Evolutionary conservation across 92 coral and sea anemone genomes (phyloP).

Genomic region (Diadumene lineata): DNA sequence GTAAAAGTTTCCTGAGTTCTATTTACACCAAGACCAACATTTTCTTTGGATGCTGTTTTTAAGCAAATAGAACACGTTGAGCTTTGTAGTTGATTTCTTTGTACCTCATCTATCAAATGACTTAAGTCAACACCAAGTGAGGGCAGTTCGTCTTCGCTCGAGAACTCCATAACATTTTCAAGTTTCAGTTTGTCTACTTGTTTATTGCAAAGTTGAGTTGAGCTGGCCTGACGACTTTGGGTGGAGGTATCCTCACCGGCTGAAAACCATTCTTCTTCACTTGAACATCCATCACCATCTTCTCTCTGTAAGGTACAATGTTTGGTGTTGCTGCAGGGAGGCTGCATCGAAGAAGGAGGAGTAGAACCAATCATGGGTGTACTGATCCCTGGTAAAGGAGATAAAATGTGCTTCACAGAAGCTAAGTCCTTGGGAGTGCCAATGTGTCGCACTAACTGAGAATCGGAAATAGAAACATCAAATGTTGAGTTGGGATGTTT

Average conservation of each 20-base stretch:
- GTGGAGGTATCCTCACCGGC: too few species aligned
- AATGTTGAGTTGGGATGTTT: neutral
- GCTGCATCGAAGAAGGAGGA: too few species aligned
- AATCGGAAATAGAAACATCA: constrained; percentile 2
- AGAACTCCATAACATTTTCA: neutral
- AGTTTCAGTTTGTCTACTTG: neutral
- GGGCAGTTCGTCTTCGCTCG: neutral
- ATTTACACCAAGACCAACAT: neutral
- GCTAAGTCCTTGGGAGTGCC: neutral
- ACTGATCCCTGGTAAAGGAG: too few species aligned
- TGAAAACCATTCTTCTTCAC: too few species aligned
- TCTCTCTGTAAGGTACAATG: too few species aligned
- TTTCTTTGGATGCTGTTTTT: neutral
- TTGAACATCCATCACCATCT: too few species aligned
- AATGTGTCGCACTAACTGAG: neutral
- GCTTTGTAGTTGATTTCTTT: neutral
- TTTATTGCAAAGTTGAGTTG: neutral
- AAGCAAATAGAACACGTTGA: neutral
- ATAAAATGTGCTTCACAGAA: neutral
- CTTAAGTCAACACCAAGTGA: neutral
- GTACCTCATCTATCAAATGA: neutral
- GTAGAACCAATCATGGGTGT: too few species aligned
- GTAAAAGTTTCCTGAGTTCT: neutral
- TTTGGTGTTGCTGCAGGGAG: too few species aligned
- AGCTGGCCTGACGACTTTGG: too few species aligned